Percentiles rank a stretch among this genome's conserved stretches.
These are phyloP conservation scores for Narcine bancroftii DNA, from an alignment of 2,113 vertebrate genomes.

Conservation along the genomic window DNA sequence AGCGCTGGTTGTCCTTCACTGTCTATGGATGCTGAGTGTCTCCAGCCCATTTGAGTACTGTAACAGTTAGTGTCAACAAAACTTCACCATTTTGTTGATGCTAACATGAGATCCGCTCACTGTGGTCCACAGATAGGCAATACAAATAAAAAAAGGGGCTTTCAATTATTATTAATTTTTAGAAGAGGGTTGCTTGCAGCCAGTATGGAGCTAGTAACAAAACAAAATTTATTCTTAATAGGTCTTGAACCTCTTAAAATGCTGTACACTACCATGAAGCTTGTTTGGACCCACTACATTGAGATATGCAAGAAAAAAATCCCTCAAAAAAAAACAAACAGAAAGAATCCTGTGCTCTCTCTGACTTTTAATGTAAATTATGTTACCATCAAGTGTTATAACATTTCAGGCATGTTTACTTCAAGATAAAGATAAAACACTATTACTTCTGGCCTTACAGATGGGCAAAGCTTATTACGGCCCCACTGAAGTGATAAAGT, in stretches of 20 bases:
- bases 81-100: too few species aligned
- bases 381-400: constrained; percentile 20
- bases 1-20: too few species aligned
- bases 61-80: too few species aligned
- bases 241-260: neutral
- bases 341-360: neutral
- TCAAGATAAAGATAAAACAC: constrained; percentile 35
- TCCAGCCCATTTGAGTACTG: too few species aligned
- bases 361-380: constrained; percentile 24
- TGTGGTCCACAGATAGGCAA: neutral
- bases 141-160: neutral
- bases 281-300: neutral
- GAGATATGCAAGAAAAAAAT: neutral
- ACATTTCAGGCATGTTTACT: constrained; percentile 31
- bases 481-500: constrained; percentile 35
- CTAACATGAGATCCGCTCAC: neutral
- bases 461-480: constrained; percentile 8
- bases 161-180: neutral
- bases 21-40: too few species aligned
- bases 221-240: neutral
- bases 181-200: neutral
- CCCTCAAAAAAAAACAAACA: neutral
- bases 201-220: neutral
- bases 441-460: constrained; percentile 9
- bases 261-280: neutral